Base-by-base conservation (phyloP, 1,140 invertebrate genomes). In the Adelges cooleyi region DNA sequence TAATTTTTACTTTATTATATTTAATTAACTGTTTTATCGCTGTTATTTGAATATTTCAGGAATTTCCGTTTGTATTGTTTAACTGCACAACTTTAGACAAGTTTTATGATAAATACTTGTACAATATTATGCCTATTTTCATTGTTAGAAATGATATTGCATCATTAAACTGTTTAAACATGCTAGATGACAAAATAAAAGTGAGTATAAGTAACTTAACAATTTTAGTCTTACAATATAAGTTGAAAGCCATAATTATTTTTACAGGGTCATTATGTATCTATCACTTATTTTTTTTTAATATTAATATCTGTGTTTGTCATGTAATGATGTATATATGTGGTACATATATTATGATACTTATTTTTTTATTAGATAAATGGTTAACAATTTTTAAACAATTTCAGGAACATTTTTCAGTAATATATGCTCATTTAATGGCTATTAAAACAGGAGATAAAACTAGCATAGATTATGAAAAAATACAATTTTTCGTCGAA, bases 11-110 rank as follows among this genome's bases (percentile, higher is more conserved):
- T 33, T 52, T 20, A 33, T 33, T 6, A 33, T 33, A 6, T 33
- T 33, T 33, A 11, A 33, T 33, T 6, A 33, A 6, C 29, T 33
- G 29, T 33, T n/a, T n/a, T n/a, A n/a, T n/a, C n/a, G n/a, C n/a
- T 40, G 1, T 49, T 29, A 40, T 52, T 25, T 15, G 15, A 38
- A 20, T 40, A 27, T 27, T 33, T 38, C 40, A 66, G 65, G 50
- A 53, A 15, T 66, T 66, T 54, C 65, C 65, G 53, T 18, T 51
- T 18, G 53, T 18, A 17, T 27, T 66, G 11, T 66, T 53, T 29
- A 23, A 22, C 15, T 66, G 65, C 18, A 33, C 22, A 17, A 66
- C 36, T 13, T 33, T 52, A 18, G 40, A 66, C 25, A 11, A 53
- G 1, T 66, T 66, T 33, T 53, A 10, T 17, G 22, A 66, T 40